These are phyloP conservation scores for Phanerotoma sp. DNA, from an alignment of 2,888 invertebrate genomes.

Conservation along the genomic window DNA sequence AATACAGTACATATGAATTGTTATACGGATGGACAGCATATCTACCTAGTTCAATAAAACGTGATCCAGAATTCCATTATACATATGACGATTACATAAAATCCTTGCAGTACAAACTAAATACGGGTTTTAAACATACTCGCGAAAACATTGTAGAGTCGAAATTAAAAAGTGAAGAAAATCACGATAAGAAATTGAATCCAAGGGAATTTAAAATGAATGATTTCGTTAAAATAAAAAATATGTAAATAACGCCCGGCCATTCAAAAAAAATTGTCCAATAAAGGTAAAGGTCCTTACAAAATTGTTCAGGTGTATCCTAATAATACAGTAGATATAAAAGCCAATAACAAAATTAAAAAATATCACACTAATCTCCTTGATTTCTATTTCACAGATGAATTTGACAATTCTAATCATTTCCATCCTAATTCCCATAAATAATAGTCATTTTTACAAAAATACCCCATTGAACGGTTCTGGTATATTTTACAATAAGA, in stretches of 20 bases:
- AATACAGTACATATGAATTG: conserved; percentile 1
- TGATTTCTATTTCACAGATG: conserved; percentile 22
- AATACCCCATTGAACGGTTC: not conserved
- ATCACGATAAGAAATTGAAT: conserved; percentile 31
- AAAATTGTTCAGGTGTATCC: conserved; percentile 25
- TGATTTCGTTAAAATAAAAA: conserved; percentile 30
- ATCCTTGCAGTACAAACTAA: conserved; percentile 34
- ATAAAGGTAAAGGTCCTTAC: conserved; percentile 23
- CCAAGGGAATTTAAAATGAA: conserved; percentile 24
- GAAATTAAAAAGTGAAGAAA: conserved; percentile 36
- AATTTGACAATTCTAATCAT: not conserved
- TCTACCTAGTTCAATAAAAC: conserved; percentile 33
- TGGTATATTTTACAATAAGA: conserved; percentile 26
- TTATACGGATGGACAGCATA: conserved; percentile 8
- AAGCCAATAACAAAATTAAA: conserved; percentile 19
- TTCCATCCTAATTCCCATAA: conserved; percentile 4
- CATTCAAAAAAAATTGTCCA: conserved; percentile 8
- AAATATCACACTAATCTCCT: conserved; percentile 25
- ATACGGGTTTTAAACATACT: conserved; percentile 33
- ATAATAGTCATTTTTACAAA: not conserved
- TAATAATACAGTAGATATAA: conserved; percentile 23
- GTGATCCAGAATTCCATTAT: no score
- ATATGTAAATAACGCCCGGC: conserved; percentile 2
- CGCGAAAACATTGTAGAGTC: conserved; percentile 32
- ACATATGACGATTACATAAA: conserved; percentile 36